These are phyloP conservation scores for Lapara coniferarum DNA, from an alignment of 2,888 invertebrate species.

Conservation along the genomic window DNA sequence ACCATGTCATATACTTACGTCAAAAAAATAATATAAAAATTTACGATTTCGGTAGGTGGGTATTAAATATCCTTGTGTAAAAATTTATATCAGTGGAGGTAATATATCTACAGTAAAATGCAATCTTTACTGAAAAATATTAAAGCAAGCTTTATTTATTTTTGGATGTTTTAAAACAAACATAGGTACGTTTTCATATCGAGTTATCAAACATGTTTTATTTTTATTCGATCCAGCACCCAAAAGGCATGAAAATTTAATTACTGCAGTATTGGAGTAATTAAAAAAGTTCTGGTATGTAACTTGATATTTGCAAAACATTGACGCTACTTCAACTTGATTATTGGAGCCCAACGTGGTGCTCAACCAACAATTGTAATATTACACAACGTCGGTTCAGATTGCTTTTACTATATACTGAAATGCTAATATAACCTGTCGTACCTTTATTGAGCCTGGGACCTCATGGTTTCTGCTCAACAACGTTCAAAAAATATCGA, in stretches of 20 bases:
- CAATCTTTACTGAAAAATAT: too few relatives aligned
- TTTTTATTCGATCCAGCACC: not conserved
- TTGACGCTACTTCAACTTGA: slow-evolving; percentile 26
- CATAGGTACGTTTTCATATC: too few relatives aligned
- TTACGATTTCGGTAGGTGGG: not conserved
- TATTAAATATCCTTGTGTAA: too few relatives aligned
- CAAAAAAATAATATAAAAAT: too few relatives aligned
- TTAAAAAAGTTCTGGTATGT: not conserved
- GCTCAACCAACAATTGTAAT: slow-evolving; percentile 35
- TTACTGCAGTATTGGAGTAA: slow-evolving; percentile 14
- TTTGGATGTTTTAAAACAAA: not conserved
- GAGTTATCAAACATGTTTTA: not conserved
- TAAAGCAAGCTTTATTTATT: too few relatives aligned
- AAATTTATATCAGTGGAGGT: too few relatives aligned
- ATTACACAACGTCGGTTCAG: slow-evolving; percentile 34
- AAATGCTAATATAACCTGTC: slow-evolving; percentile 62
- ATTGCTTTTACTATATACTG: slow-evolving; percentile 40
- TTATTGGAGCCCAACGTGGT: slow-evolving; percentile 61
- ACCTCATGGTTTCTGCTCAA: slow-evolving; percentile 78
- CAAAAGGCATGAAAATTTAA: slow-evolving; percentile 14
- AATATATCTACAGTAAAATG: too few relatives aligned
- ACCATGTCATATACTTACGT: too few relatives aligned
- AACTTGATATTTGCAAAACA: slow-evolving; percentile 15
- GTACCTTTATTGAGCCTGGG: slow-evolving; percentile 78
- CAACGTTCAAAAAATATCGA: slow-evolving; percentile 82